Evolutionary conservation across 1,140 invertebrate species (phyloP).

Genomic region (Druon quercuslanigerum): DNA sequence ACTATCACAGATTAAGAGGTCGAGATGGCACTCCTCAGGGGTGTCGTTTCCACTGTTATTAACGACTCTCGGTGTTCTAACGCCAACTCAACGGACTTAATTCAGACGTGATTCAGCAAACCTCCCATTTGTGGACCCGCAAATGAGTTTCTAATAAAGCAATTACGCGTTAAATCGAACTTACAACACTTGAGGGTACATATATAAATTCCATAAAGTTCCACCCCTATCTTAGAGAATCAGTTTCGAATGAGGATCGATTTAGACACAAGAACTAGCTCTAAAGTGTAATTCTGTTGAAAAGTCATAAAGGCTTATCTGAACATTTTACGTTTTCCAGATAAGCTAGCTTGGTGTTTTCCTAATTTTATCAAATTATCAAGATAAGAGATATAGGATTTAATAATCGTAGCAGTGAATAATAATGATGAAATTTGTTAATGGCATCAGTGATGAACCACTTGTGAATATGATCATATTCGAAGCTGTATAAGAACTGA

Average conservation of each 20-base stretch:
- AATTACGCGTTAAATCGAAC: slow-evolving; percentile 46
- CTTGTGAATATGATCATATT: too few species aligned
- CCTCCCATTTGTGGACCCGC: slow-evolving; percentile 19
- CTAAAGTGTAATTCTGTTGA: not conserved
- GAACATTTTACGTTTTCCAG: too few species aligned
- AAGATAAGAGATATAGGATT: too few species aligned
- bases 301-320: not conserved
- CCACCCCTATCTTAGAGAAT: not conserved
- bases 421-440: too few species aligned
- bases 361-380: too few species aligned
- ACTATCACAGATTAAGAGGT: slow-evolving; percentile 2
- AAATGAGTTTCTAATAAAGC: slow-evolving; percentile 57
- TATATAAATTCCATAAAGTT: slow-evolving; percentile 4
- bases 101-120: slow-evolving; percentile 22
- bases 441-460: too few species aligned
- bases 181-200: slow-evolving; percentile 12
- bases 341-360: too few species aligned
- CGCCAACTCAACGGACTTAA: slow-evolving; percentile 15
- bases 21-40: slow-evolving; percentile 3
- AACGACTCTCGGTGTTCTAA: slow-evolving; percentile 10
- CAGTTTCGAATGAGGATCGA: not conserved
- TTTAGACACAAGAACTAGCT: not conserved
- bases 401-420: too few species aligned
- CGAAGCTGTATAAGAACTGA: too few species aligned
- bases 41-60: slow-evolving; percentile 12